These are phyloP conservation scores for Xanthostigma xanthostigma DNA, from an alignment of 2,888 invertebrate species.

Conservation along the genomic window DNA sequence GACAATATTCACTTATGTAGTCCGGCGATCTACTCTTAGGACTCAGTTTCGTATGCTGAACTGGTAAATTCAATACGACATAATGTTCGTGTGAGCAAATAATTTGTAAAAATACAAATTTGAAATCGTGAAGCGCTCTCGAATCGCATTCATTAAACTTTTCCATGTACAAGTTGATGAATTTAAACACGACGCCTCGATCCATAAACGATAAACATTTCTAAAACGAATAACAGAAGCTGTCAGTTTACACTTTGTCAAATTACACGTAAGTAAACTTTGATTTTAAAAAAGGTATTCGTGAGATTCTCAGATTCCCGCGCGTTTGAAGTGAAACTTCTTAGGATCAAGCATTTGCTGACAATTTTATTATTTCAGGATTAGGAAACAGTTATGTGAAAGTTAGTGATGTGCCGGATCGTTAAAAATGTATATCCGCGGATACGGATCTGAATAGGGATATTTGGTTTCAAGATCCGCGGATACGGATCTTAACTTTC, in stretches of 20 bases:
- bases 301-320: too few species aligned
- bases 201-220: constrained; percentile 88
- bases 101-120: constrained; percentile 81
- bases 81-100: constrained; percentile 91
- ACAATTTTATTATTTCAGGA: too few species aligned
- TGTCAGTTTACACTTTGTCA: too few species aligned
- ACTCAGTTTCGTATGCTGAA: constrained; percentile 48
- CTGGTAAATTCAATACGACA: constrained; percentile 81
- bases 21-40: constrained; percentile 32
- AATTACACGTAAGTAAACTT: background rate
- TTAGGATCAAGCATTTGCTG: too few species aligned
- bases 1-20: constrained; percentile 40
- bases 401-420: too few species aligned
- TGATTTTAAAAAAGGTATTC: background rate
- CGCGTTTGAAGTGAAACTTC: too few species aligned
- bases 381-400: too few species aligned
- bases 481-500: too few species aligned
- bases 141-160: constrained; percentile 72
- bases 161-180: constrained; percentile 75
- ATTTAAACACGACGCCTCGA: constrained; percentile 79
- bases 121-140: constrained; percentile 73
- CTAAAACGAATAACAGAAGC: constrained; percentile 22
- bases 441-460: too few species aligned
- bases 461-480: too few species aligned
- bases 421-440: too few species aligned